Evolutionary conservation across 2,797 vertebrate species (phyloP), one percentile per base, ranked within the genome.

Genomic region (Peromyscus melanophrys): DNA sequence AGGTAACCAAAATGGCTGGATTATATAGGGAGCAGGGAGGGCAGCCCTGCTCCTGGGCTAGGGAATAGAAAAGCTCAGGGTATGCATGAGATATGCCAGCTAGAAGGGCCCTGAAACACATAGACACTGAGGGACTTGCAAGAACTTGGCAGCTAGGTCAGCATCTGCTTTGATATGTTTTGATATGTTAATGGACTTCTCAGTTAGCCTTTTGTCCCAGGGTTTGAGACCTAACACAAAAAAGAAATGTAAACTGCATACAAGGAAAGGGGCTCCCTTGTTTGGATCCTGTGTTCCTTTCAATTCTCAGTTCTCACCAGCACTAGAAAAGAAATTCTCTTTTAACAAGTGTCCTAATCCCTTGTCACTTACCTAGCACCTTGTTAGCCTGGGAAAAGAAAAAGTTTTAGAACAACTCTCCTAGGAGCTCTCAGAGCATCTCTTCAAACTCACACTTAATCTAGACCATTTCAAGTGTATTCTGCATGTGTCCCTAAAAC

Each of bases 221-320:
- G 21, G 37, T 40, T 75, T 40, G 37, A 40, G 71, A 75, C 17
- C 7, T 19, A 69, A 75, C 71, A 75, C 4, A 31, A 91, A 43
- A 95, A 92, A 94, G 34, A 59, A 86, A 9, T 86, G 0, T n/a
- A 90, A 96, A 90, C 6, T 76, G 40, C 80, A 80, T 40, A 71
- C 40, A 46, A 34, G 25, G 93, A 93, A 82, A 6, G 2, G 73
- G 23, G 73, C 23, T 76, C 40, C 73, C 40, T 46, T 8, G 6
- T 46, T 76, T 46, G 40, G 43, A 46, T 46, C 73, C 40, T 46
- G 40, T 46, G 57, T 31, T 76, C 49, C 49, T 67, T 92, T 88
- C 14, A 76, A 92, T 89, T 85, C 49, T 65, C 89, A 92, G 52
- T 87, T 92, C 82, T 43, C 69, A 78, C 83, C 73, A 90, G 25